Conservation (phyloP, 1,140 invertebrate genomes). For the Aricia agestis region DNA sequence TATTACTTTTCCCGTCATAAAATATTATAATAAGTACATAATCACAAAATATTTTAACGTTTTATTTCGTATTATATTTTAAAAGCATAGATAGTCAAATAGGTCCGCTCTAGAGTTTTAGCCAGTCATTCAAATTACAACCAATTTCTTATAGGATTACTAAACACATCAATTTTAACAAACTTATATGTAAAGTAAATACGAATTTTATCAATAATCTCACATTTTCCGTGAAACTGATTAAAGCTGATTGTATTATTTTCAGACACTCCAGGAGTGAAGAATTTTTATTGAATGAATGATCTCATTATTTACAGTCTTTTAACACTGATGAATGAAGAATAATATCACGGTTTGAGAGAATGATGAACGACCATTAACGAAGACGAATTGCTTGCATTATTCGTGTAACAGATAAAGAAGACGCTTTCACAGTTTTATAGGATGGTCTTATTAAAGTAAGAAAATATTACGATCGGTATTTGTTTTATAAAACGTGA, state of each 20-base stretch:
- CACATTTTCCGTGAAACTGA: neutral
- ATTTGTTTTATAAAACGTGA: neutral
- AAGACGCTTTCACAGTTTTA: slow-evolving; percentile 10
- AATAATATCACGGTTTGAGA: slow-evolving; percentile 20
- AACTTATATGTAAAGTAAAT: too few relatives aligned
- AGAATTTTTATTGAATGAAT: neutral
- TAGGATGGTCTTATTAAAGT: slow-evolving; percentile 3
- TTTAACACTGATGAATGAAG: slow-evolving; percentile 20
- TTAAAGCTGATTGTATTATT: neutral
- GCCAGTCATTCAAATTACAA: too few relatives aligned
- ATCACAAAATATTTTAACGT: too few relatives aligned
- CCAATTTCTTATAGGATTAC: too few relatives aligned
- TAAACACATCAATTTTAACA: too few relatives aligned
- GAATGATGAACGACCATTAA: slow-evolving; percentile 19
- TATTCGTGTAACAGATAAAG: slow-evolving; percentile 22
- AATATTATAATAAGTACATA: too few relatives aligned
- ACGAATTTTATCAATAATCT: neutral
- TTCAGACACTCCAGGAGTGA: neutral
- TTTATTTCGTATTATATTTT: too few relatives aligned
- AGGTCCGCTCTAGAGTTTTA: too few relatives aligned
- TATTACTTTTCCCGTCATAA: too few relatives aligned
- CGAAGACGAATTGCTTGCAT: slow-evolving; percentile 21
- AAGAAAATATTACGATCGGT: neutral
- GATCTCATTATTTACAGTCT: slow-evolving; percentile 1
- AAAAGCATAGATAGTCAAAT: too few relatives aligned